A percentile compares a stretch with the other conserved stretches of the same genome.
phyloP scores from a whole-genome alignment of 92 coral and sea anemone species.

The Zoanthus sansibaricus region DNA sequence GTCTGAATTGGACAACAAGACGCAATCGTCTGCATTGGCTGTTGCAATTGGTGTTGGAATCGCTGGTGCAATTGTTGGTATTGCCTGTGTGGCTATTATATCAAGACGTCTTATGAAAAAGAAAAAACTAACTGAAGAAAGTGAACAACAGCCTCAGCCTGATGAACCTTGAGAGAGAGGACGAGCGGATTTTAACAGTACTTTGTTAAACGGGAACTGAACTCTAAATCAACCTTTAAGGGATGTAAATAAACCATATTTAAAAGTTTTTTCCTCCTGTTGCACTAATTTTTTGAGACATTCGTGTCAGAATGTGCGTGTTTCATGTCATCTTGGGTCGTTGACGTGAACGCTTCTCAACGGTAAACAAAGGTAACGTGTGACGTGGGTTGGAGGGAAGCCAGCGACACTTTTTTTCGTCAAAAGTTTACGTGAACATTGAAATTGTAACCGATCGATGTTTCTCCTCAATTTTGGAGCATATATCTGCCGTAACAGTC shows the following conservation, averaged over 20 bases:
- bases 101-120: slow-evolving; percentile 76
- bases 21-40: slow-evolving; percentile 87
- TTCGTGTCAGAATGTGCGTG: no score
- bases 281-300: no score
- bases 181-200: neutral
- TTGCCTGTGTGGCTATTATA: slow-evolving; percentile 84
- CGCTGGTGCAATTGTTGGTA: slow-evolving; percentile 88
- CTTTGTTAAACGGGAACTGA: neutral
- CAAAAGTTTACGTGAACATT: no score
- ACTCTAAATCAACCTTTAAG: neutral
- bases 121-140: slow-evolving; percentile 64
- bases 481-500: no score
- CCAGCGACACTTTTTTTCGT: no score
- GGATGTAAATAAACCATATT: neutral
- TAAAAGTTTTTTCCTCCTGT: neutral
- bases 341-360: no score
- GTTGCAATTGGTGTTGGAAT: slow-evolving; percentile 89
- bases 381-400: no score
- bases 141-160: slow-evolving; percentile 76
- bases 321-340: no score
- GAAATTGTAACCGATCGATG: no score
- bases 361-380: no score
- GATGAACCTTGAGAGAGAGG: slow-evolving; percentile 57
- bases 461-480: no score
- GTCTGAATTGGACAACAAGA: slow-evolving; percentile 79